These are phyloP conservation scores for Pygathrix nemaeus DNA, from an alignment of 2,113 vertebrate species.

Conservation along the genomic window DNA sequence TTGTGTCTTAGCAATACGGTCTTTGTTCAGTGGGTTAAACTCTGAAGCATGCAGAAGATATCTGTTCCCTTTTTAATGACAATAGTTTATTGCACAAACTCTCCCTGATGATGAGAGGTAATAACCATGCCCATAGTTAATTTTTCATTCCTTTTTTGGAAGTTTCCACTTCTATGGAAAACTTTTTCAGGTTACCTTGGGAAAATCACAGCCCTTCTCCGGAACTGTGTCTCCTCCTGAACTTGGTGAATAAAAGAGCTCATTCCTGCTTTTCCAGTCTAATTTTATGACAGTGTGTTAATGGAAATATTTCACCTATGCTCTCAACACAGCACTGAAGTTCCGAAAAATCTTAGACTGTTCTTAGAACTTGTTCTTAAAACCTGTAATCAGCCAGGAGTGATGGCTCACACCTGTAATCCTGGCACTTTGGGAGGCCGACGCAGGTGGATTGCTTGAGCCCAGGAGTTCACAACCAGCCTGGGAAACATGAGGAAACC, in stretches of 20 bases:
- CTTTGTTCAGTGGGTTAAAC: not conserved
- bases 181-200: not conserved
- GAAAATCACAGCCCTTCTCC: not conserved
- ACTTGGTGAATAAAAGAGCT: not conserved
- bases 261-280: not conserved
- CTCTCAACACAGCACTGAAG: not conserved
- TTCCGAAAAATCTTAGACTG: not conserved
- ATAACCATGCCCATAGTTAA: not conserved
- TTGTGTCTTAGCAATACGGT: not conserved
- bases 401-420: too few relatives aligned
- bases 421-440: too few relatives aligned
- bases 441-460: too few relatives aligned
- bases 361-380: not conserved
- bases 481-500: too few relatives aligned
- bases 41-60: not conserved
- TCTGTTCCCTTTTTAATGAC: not conserved
- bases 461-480: too few relatives aligned
- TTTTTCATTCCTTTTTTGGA: conserved; percentile 43
- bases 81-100: not conserved
- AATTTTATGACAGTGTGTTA: not conserved
- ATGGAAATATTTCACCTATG: not conserved
- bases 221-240: not conserved
- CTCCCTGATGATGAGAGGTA: not conserved
- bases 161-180: not conserved
- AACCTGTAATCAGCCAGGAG: too few relatives aligned